phyloP scores from a whole-genome alignment of 1,140 invertebrate genomes.

The Acyrthosiphon pisum region DNA sequence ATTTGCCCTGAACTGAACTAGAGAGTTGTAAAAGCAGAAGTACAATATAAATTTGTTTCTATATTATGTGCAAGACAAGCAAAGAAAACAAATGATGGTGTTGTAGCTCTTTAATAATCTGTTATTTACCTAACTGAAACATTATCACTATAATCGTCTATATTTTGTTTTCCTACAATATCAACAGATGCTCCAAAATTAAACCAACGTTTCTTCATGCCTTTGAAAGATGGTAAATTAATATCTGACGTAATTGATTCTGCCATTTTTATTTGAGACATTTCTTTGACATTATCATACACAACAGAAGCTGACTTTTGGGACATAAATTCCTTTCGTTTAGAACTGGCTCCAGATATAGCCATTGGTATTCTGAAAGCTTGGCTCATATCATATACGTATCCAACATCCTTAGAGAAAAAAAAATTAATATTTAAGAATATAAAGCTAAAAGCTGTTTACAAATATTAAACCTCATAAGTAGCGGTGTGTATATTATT shows the following conservation, averaged over 20 bases:
- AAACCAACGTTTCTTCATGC: constrained; percentile 53
- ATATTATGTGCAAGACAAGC: neutral
- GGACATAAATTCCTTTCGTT: constrained; percentile 43
- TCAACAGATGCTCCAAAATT: constrained; percentile 51
- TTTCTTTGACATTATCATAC: constrained; percentile 56
- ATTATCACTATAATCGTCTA: constrained; percentile 45
- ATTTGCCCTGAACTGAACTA: neutral
- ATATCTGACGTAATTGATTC: constrained; percentile 44
- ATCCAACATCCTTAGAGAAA: constrained; percentile 42
- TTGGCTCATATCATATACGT: constrained; percentile 51
- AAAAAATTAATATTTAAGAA: neutral
- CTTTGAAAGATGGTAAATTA: constrained; percentile 48
- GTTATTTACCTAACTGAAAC: constrained; percentile 45
- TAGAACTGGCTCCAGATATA: constrained; percentile 22
- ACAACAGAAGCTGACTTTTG: constrained; percentile 46
- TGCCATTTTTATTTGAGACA: constrained; percentile 56
- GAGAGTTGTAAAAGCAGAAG: neutral
- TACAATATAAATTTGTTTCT: neutral
- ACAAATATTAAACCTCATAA: constrained; percentile 53
- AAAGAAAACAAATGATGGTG: neutral
- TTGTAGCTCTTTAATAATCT: neutral
- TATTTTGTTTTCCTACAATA: constrained; percentile 35
- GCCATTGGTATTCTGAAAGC: constrained; percentile 50
- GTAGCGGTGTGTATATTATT: constrained; percentile 60
- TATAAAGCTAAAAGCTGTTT: neutral